phyloP scores from a whole-genome alignment of 2,113 vertebrate species.

The Cacatua alba region DNA sequence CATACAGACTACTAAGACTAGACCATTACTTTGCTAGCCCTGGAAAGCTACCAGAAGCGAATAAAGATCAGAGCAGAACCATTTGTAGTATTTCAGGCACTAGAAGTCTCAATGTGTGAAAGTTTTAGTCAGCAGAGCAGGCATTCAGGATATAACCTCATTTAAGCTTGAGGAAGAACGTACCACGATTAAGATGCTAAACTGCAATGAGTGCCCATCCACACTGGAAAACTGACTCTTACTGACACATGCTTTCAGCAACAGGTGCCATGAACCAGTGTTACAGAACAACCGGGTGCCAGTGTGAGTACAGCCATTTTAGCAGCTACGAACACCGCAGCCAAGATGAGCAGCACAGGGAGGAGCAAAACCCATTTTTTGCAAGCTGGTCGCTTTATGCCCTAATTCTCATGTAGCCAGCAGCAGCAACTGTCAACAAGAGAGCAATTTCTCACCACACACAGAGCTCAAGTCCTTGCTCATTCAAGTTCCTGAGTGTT shows the following conservation, averaged over 20 bases:
- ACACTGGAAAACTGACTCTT: neutral
- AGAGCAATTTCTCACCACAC: neutral
- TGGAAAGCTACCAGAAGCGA: neutral
- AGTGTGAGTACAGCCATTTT: neutral
- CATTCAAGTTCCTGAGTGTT: neutral
- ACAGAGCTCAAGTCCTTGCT: neutral
- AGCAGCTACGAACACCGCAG: neutral
- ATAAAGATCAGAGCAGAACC: neutral
- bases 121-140: neutral
- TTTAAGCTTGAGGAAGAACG: neutral
- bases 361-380: neutral
- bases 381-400: neutral
- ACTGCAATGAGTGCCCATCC: neutral
- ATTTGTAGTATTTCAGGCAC: neutral
- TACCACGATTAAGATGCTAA: neutral
- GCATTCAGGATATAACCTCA: neutral
- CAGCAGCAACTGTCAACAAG: neutral
- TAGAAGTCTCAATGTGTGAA: neutral
- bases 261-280: slow-evolving; percentile 19
- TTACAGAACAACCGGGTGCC: neutral
- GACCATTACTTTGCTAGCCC: neutral
- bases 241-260: neutral
- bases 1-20: neutral
- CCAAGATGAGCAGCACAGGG: neutral
- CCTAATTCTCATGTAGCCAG: neutral